These are phyloP conservation scores for Muricea muricata DNA, from an alignment of 92 coral and sea anemone genomes.

Conservation along the genomic window DNA sequence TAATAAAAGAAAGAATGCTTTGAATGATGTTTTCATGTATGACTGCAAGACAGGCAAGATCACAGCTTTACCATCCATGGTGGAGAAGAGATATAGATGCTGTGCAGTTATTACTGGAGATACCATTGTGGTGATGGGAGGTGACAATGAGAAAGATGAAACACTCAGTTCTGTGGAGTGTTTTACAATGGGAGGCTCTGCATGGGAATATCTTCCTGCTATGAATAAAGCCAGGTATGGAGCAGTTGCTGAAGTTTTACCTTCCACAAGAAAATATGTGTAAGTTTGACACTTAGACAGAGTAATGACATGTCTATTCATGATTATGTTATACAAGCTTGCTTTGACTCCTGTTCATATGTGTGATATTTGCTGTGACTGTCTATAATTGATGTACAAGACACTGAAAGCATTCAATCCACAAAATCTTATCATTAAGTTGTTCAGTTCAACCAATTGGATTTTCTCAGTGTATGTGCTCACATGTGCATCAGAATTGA, in stretches of 20 bases:
- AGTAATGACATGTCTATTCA: not conserved
- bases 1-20: not conserved
- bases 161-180: not conserved
- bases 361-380: too few relatives aligned
- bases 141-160: not conserved
- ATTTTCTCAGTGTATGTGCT: too few relatives aligned
- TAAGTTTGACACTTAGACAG: not conserved
- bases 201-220: not conserved
- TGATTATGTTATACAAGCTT: too few relatives aligned
- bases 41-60: not conserved
- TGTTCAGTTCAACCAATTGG: too few relatives aligned
- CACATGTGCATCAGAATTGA: too few relatives aligned
- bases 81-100: not conserved
- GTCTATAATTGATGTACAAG: too few relatives aligned
- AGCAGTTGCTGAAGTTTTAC: not conserved
- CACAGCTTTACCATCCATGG: conserved; percentile 1
- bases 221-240: not conserved
- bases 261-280: conserved; percentile 14
- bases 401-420: too few relatives aligned
- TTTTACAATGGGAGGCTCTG: not conserved
- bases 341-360: too few relatives aligned
- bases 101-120: conserved; percentile 3
- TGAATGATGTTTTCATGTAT: conserved; percentile 8
- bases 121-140: not conserved
- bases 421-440: too few relatives aligned